Base-by-base conservation (phyloP, 2,113 vertebrate genomes). In the Plotosus lineatus region DNA sequence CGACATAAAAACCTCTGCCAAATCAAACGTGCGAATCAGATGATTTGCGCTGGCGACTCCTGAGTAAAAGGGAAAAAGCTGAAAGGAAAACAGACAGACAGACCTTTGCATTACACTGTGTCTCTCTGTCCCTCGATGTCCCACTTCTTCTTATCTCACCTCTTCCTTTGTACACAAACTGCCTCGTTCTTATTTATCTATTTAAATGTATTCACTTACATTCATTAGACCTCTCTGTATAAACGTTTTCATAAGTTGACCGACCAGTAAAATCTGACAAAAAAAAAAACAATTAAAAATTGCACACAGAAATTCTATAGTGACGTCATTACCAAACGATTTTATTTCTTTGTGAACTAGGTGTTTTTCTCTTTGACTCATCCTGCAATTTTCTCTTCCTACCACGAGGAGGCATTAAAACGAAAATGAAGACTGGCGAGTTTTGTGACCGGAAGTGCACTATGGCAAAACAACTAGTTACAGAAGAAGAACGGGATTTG, bases 401-500 rank as follows among this genome's bases (percentile, higher is more conserved):
- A 23, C 77, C 36, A 11, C 26, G 12, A 1, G 36, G 63, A 21
- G 77, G 61, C 53, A 8, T 3, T 1, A 56, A 23, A n/a, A 26
- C n/a, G 9, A 19, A 51, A 4, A n/a, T 55, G n/a, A n/a, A n/a
- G n/a, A n/a, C 31, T 3, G 48, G 48, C 51, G 23, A 71, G 11
- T 26, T 31, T 56, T 12, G 40, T 23, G 28, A 48, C 38, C 51
- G 21, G 53, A 42, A 15, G 48, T 38, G 12, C 17, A 50, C 0
- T 46, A 46, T 17, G 3, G 14, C n/a, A 23, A 33, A 0, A 46
- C 3, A 33, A 9, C 17, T 31, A 9, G 14, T 72, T 31, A 28
- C 28, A 38, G 38, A 33, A 71, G 77, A 79, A 78, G 48, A 44
- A 15, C 5, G 40, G 26, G 51, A 17, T 81, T 63, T 82, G 80